Conservation (phyloP, 2,797 vertebrate species). For the Hydrophis major region DNA sequence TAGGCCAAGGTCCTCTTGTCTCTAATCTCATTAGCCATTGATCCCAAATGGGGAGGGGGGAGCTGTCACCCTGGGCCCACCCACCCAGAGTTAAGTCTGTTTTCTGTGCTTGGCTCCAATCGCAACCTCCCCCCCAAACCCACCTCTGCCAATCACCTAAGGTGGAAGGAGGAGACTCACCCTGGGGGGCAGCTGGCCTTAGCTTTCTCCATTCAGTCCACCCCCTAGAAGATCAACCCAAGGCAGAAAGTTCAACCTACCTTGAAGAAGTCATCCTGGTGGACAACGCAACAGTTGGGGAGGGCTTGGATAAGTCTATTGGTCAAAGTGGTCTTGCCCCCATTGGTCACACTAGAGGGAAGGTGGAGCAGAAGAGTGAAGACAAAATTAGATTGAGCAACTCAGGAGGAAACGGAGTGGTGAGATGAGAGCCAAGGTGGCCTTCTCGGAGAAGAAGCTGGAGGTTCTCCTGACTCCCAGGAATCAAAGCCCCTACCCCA, state of each 20-base stretch:
- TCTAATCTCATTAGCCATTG: neutral
- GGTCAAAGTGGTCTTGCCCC: slow-evolving; percentile 94
- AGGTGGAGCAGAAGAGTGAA: neutral
- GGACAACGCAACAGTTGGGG: slow-evolving; percentile 93
- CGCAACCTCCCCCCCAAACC: neutral
- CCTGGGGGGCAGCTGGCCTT: neutral
- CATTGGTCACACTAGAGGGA: slow-evolving; percentile 84
- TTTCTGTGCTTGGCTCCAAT: neutral
- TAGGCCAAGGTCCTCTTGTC: neutral
- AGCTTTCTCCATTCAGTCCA: neutral
- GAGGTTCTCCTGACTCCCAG: neutral
- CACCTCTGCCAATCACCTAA: neutral
- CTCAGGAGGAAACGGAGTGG: neutral
- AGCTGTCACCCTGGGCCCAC: neutral
- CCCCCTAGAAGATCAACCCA: neutral
- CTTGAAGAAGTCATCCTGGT: slow-evolving; percentile 97
- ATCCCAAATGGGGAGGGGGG: neutral
- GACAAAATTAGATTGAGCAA: rapidly evolving
- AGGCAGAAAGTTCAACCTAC: slow-evolving; percentile 65
- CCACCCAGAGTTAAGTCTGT: neutral
- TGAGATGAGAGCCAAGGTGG: neutral
- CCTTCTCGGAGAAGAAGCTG: neutral
- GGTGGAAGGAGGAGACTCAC: neutral
- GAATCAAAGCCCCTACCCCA: neutral
- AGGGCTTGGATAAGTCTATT: slow-evolving; percentile 78